These are phyloP conservation scores for Scrobipalpa atriplicella DNA, from an alignment of 2,888 invertebrate species.

Conservation along the genomic window DNA sequence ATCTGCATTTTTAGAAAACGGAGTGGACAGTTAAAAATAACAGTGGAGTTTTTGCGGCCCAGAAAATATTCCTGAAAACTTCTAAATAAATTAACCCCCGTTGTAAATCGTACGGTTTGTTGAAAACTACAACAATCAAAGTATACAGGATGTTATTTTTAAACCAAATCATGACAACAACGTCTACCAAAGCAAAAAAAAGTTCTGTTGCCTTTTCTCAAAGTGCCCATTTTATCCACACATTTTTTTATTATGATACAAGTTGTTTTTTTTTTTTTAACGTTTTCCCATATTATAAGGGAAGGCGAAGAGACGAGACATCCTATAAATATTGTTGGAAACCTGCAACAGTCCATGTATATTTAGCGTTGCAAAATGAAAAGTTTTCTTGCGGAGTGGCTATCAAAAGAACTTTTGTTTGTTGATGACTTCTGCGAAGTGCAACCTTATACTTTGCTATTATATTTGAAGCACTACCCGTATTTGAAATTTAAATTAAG, in stretches of 20 bases:
- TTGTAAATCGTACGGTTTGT: constrained; percentile 1
- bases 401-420: constrained; percentile 5
- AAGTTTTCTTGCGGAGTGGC: background rate
- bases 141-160: too few species aligned
- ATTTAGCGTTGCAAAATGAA: constrained; percentile 13
- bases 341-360: constrained; percentile 3
- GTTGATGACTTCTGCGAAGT: constrained; percentile 1
- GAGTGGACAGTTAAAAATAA: constrained; percentile 15
- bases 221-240: too few species aligned
- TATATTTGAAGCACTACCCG: too few species aligned
- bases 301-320: too few species aligned
- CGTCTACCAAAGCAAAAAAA: too few species aligned
- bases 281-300: too few species aligned
- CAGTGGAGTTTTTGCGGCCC: constrained; percentile 10
- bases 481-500: background rate
- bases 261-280: too few species aligned
- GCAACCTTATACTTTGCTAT: background rate
- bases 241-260: too few species aligned
- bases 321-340: too few species aligned
- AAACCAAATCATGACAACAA: too few species aligned
- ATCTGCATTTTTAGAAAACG: constrained; percentile 4
- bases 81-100: constrained; percentile 14
- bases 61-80: constrained; percentile 21
- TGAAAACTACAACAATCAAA: too few species aligned
- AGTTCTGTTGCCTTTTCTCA: too few species aligned